phyloP scores from a whole-genome alignment of 2,888 invertebrate species.

The Drosophila mayaguana region DNA sequence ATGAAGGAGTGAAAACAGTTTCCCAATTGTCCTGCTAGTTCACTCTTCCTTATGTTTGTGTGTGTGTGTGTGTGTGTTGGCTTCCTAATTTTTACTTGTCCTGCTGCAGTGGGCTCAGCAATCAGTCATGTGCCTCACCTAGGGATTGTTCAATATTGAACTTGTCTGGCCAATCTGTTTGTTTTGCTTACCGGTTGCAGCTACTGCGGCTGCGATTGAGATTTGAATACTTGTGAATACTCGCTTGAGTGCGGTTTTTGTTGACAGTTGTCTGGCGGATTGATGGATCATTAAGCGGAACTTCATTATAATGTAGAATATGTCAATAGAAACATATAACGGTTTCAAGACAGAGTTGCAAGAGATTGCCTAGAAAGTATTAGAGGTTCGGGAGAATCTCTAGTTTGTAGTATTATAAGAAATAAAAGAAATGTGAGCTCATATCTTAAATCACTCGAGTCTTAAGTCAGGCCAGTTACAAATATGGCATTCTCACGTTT shows the following conservation, averaged over 20 bases:
- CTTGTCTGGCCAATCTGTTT: slow-evolving; percentile 32
- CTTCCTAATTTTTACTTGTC: slow-evolving; percentile 67
- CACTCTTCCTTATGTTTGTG: background rate
- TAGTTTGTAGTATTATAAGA: background rate
- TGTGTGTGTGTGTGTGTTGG: slow-evolving; percentile 8
- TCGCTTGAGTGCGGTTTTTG: slow-evolving; percentile 36
- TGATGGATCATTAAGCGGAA: slow-evolving; percentile 73
- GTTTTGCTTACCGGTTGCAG: slow-evolving; percentile 32
- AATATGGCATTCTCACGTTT: background rate
- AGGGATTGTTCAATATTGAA: slow-evolving; percentile 71
- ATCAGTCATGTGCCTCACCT: slow-evolving; percentile 63
- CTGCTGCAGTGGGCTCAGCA: slow-evolving; percentile 37
- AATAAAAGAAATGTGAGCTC: background rate
- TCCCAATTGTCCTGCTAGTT: slow-evolving; percentile 52
- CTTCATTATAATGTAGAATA: slow-evolving; percentile 29
- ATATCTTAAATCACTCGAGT: background rate
- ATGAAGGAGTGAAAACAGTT: slow-evolving; percentile 80
- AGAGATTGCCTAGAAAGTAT: slow-evolving; percentile 3
- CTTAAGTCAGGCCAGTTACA: background rate
- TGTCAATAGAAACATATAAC: slow-evolving; percentile 20
- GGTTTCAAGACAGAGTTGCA: background rate
- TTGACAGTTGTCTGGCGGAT: slow-evolving; percentile 67
- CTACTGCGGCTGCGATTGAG: slow-evolving; percentile 52
- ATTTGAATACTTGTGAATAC: slow-evolving; percentile 39
- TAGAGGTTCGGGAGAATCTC: background rate